Base-by-base conservation (phyloP, 1,140 invertebrate genomes). In the Whitmania pigra region DNA sequence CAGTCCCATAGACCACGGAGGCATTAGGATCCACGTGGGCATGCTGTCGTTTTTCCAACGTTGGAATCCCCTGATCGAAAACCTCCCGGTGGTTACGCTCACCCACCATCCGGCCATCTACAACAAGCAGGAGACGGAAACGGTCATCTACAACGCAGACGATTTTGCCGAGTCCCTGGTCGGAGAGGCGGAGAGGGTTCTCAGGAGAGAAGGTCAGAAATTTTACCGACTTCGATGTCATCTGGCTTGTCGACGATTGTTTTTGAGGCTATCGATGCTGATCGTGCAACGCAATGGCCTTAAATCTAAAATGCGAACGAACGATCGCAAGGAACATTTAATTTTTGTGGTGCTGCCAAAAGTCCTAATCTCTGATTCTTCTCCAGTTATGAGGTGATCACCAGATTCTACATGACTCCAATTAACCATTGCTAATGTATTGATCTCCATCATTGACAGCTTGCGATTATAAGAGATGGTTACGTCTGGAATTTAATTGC, bases 21-120 rank as follows among this genome's bases (percentile, higher is more conserved):
- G 90, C 3, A 84, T 91, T 18, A 85, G 89, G 72, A 79, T 90
- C 36, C 86, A 88, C 81, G 91, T 90, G 88, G 75, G 69, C 18
- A 85, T 88, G 1, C 77, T 89, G 27, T 82, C 86, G 2, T 84
- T 90, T 76, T 84, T 86, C 71, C 88, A 89, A 74, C 87, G 87
- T 74, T 93, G 91, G 91, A 93, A 93, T 80, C 90, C 90, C 2
- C 92, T 90, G 82, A 87, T 86, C 73, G 86, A 87, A 73, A 86
- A 89, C 68, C 88, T 91, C 74, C 90, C 90, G 0, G 90, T 87
- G 80, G 82, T 87, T 9, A 92, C 89, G 1, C 88, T 89, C 74
- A 86, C 88, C 1, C 90, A 88, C 74, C 91, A 92, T 84, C 90
- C 90, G 13, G 84, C 92, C 55, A 86, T 87, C 76, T 90, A 88